Percentiles rank a stretch among this genome's conserved stretches.
These are phyloP conservation scores for Monochamus alternatus DNA, from an alignment of 2,888 invertebrate genomes.

Conservation along the genomic window DNA sequence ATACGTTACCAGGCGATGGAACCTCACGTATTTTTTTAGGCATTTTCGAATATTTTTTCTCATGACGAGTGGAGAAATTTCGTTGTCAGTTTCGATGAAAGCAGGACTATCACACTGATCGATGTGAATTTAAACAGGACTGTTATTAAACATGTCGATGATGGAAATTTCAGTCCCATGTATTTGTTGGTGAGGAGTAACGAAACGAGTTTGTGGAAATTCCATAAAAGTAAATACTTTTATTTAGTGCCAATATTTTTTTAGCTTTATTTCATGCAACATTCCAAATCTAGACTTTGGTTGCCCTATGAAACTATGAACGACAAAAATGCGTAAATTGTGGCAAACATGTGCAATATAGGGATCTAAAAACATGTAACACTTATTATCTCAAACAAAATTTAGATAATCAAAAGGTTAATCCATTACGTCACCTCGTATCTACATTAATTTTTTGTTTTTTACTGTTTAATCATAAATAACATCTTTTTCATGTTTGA, in stretches of 20 bases:
- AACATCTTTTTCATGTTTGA: too few species aligned
- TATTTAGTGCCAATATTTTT: not conserved
- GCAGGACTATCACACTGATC: slow-evolving; percentile 56
- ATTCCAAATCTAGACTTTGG: too few species aligned
- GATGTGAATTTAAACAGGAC: slow-evolving; percentile 61
- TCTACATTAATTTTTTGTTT: too few species aligned
- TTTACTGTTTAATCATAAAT: too few species aligned
- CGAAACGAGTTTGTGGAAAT: slow-evolving; percentile 64
- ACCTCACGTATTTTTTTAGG: slow-evolving; percentile 49
- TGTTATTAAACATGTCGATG: slow-evolving; percentile 58
- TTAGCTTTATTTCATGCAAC: too few species aligned
- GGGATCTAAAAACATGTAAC: too few species aligned
- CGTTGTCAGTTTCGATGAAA: slow-evolving; percentile 56
- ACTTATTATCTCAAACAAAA: too few species aligned
- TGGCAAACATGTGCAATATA: too few species aligned
- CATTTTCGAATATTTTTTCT: slow-evolving; percentile 60
- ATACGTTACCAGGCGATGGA: not conserved
- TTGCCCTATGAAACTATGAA: too few species aligned
- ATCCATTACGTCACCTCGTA: too few species aligned
- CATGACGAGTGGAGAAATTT: slow-evolving; percentile 66
- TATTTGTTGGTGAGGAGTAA: slow-evolving; percentile 63
- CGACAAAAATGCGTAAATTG: too few species aligned
- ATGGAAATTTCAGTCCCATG: slow-evolving; percentile 57
- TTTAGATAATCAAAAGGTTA: too few species aligned
- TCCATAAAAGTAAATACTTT: slow-evolving; percentile 64